These are phyloP conservation scores for Lasioglossum oenotherae DNA, from an alignment of 2,888 invertebrate species.

Conservation along the genomic window DNA sequence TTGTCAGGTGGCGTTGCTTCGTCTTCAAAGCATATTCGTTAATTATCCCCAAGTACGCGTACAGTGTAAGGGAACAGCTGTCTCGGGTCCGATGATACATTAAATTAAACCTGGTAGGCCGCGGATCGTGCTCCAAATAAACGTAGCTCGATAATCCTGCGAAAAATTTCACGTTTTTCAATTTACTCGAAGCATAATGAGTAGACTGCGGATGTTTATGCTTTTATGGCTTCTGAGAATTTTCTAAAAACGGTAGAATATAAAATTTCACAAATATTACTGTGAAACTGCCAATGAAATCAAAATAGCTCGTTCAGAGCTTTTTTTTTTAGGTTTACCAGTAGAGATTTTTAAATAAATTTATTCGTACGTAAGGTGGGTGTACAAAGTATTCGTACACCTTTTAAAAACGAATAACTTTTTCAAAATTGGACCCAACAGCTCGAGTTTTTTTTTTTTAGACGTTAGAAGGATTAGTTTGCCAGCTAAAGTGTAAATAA, in stretches of 20 bases:
- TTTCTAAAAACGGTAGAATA: no score
- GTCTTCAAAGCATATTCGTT: constrained; percentile 13
- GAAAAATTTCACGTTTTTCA: neutral
- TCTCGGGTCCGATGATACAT: neutral
- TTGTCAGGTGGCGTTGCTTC: constrained; percentile 28
- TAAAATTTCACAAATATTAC: no score
- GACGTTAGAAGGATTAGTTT: no score
- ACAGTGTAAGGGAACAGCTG: neutral
- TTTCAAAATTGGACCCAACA: no score
- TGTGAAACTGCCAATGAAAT: neutral
- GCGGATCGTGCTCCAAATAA: neutral
- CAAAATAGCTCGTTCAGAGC: neutral
- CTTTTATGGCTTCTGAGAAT: no score
- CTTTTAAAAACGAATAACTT: no score
- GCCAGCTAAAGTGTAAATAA: no score
- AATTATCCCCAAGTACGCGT: neutral
- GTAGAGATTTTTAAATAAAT: neutral
- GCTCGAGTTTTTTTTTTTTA: no score
- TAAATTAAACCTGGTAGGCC: neutral
- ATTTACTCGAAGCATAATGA: neutral
- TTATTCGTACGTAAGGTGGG: neutral
- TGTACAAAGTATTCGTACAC: no score
- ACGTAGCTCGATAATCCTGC: neutral
- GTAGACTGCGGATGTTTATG: no score
- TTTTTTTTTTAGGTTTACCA: neutral